phyloP scores from a whole-genome alignment of 2,888 invertebrate genomes.

The Hypomecis punctinalis region DNA sequence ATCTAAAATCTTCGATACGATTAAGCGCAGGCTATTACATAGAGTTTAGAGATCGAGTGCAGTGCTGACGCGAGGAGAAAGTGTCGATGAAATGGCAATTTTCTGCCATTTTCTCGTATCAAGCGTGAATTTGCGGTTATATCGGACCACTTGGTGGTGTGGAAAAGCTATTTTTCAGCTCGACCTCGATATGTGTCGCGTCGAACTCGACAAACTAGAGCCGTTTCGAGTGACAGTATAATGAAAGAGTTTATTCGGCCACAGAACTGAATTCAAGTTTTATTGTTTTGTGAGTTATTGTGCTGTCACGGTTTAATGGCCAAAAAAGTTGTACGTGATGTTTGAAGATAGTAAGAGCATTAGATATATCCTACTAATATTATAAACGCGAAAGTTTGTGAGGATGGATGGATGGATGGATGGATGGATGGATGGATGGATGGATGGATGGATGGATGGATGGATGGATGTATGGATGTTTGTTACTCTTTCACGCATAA shows the following conservation, averaged over 20 bases:
- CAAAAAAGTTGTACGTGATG: background rate
- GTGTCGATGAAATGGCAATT: constrained; percentile 33
- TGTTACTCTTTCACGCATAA: no score
- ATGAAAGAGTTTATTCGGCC: background rate
- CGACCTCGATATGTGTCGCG: constrained; percentile 22
- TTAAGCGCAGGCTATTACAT: constrained; percentile 26
- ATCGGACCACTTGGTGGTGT: constrained; percentile 23
- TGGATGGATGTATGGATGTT: no score
- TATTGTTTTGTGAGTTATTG: constrained; percentile 1
- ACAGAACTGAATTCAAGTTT: background rate
- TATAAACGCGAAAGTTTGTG: no score
- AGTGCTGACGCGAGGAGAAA: constrained; percentile 22
- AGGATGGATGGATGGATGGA: no score
- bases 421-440: no score
- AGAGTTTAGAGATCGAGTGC: constrained; percentile 27
- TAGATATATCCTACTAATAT: no score
- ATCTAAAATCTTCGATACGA: constrained; percentile 7
- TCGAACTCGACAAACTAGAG: constrained; percentile 8
- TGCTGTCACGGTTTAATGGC: background rate
- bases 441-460: no score
- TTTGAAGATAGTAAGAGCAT: no score
- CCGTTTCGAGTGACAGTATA: constrained; percentile 7
- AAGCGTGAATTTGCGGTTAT: constrained; percentile 35
- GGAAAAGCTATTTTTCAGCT: constrained; percentile 27
- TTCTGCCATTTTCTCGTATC: constrained; percentile 32